Evolutionary conservation across 2,113 vertebrate species (phyloP).

Genomic region (Chelonoidis abingdonii): DNA sequence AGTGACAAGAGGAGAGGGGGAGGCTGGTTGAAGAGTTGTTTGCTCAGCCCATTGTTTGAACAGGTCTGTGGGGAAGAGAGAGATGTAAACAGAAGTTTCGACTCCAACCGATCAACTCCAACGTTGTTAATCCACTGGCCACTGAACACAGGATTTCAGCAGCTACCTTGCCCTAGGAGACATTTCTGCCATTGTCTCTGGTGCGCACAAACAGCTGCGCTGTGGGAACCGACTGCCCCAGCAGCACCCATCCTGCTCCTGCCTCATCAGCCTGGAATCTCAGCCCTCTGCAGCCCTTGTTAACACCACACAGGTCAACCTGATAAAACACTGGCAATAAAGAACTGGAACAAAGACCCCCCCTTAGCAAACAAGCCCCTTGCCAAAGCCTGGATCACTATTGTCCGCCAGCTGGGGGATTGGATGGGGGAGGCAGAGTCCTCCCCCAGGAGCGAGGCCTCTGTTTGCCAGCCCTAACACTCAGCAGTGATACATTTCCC

Average conservation of each 20-base stretch:
- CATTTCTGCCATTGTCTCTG: not conserved
- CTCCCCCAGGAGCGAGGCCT: not conserved
- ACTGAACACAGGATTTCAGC: not conserved
- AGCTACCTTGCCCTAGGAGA: not conserved
- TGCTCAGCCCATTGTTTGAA: not conserved
- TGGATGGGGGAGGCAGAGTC: not conserved
- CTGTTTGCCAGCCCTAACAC: not conserved
- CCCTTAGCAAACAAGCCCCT: not conserved
- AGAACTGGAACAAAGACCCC: not conserved
- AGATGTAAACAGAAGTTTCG: not conserved
- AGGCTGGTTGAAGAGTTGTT: not conserved
- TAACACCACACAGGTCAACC: not conserved
- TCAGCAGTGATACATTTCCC: no score
- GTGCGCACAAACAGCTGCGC: not conserved
- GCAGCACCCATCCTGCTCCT: not conserved
- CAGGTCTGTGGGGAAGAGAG: not conserved
- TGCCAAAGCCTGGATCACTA: not conserved
- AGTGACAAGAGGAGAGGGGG: not conserved
- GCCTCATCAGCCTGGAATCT: not conserved
- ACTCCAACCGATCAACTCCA: not conserved
- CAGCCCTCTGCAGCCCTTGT: not conserved
- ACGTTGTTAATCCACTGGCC: not conserved
- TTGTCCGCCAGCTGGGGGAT: not conserved
- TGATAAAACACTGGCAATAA: not conserved
- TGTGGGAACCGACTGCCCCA: not conserved